A percentile compares a stretch with the other conserved stretches of the same genome.
Conservation (phyloP, 2,113 vertebrate genomes). For the Dascyllus trimaculatus region DNA sequence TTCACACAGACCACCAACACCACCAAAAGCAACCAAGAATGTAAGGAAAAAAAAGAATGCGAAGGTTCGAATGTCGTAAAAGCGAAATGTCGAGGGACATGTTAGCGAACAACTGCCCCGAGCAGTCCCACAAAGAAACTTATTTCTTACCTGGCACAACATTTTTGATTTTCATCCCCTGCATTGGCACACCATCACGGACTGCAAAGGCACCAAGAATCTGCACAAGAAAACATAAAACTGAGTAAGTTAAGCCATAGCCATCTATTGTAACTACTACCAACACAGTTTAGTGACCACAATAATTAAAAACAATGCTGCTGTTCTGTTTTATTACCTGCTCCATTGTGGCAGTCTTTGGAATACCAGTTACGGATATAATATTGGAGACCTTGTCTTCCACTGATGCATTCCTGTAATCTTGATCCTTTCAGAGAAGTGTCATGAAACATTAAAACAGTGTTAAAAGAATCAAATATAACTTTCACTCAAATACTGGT, state of each 20-base stretch:
- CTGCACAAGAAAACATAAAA: conserved; percentile 57
- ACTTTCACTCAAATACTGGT: background rate
- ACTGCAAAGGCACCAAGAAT: conserved; percentile 85
- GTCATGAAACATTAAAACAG: conserved; percentile 41
- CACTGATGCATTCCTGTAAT: conserved; percentile 92
- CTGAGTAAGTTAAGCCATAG: background rate
- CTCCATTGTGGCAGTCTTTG: conserved; percentile 94
- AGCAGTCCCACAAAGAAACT: conserved; percentile 56
- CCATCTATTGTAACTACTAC: background rate
- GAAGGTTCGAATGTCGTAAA: conserved; percentile 65
- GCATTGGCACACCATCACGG: conserved; percentile 83
- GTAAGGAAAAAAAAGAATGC: conserved; percentile 59
- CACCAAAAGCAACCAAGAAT: conserved; percentile 72
- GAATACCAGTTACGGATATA: conserved; percentile 92
- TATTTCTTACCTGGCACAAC: conserved; percentile 85
- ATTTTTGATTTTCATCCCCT: conserved; percentile 86
- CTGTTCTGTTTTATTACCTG: conserved; percentile 84
- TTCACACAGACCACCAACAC: conserved; percentile 66
- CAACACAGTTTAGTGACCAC: background rate
- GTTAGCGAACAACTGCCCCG: conserved; percentile 69
- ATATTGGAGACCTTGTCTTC: conserved; percentile 92
- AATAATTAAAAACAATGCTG: background rate
- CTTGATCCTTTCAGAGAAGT: conserved; percentile 89
- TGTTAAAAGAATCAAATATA: background rate
- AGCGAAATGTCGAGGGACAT: conserved; percentile 76